phyloP scores from a whole-genome alignment of 1,140 invertebrate species.

The Carcinoscorpius rotundicauda region DNA sequence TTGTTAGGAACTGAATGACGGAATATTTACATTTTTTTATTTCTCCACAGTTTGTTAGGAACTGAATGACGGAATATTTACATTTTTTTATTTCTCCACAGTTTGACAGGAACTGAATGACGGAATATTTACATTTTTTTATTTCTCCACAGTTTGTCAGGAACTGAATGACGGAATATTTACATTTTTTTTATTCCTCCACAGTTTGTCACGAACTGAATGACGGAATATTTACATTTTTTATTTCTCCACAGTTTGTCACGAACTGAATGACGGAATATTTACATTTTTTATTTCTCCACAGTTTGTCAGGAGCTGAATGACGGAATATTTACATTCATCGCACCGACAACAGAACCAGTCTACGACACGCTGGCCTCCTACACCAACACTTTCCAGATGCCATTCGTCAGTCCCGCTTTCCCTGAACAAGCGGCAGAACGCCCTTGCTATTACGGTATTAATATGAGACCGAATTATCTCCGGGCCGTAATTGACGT shows the following conservation, averaged over 20 bases:
- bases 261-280: slow-evolving; percentile 76
- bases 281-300: slow-evolving; percentile 45
- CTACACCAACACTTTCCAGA: slow-evolving; percentile 88
- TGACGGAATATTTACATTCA: slow-evolving; percentile 74
- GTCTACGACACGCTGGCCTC: slow-evolving; percentile 89
- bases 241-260: slow-evolving; percentile 79
- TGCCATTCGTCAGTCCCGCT: slow-evolving; percentile 87
- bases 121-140: slow-evolving; percentile 80
- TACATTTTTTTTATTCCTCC: slow-evolving; percentile 69
- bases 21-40: slow-evolving; percentile 81
- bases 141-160: slow-evolving; percentile 75
- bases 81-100: slow-evolving; percentile 74
- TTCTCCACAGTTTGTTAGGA: slow-evolving; percentile 80
- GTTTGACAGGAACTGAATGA: slow-evolving; percentile 83
- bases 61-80: slow-evolving; percentile 75
- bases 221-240: slow-evolving; percentile 77
- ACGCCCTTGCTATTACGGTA: slow-evolving; percentile 70
- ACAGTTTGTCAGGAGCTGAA: slow-evolving; percentile 85
- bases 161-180: slow-evolving; percentile 81
- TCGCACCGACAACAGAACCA: slow-evolving; percentile 79
- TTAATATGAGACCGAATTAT: slow-evolving; percentile 89
- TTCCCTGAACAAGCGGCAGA: slow-evolving; percentile 81
- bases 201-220: slow-evolving; percentile 85
- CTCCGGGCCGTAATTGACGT: slow-evolving; percentile 86
- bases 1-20: slow-evolving; percentile 77